A percentile compares a stretch with the other conserved stretches of the same genome.
phyloP scores from a whole-genome alignment of 2,113 vertebrate genomes.

The Lophochroa leadbeateri region DNA sequence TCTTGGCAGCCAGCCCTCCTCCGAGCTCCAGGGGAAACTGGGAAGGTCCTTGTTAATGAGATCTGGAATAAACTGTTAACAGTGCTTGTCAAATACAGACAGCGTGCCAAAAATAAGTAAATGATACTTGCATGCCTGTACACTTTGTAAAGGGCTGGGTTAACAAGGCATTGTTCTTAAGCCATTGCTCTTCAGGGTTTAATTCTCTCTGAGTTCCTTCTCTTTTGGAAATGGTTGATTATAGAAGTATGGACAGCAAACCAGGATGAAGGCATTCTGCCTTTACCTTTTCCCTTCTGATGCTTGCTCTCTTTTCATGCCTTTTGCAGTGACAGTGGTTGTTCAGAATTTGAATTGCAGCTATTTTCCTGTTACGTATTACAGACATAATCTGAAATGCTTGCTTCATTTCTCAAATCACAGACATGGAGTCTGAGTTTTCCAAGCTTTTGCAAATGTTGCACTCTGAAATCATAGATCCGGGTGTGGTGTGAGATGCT shows the following conservation, averaged over 20 bases:
- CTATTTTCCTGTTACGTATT: background rate
- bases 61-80: background rate
- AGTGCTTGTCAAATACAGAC: background rate
- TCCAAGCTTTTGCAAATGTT: background rate
- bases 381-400: background rate
- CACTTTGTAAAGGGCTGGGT: background rate
- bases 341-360: background rate
- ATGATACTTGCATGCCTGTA: background rate
- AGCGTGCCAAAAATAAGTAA: background rate
- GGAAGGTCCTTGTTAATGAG: background rate
- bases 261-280: background rate
- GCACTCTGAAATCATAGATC: background rate
- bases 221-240: background rate
- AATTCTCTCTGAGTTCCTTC: background rate
- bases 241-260: background rate
- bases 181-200: background rate
- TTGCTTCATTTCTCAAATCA: background rate
- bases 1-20: background rate
- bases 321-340: background rate
- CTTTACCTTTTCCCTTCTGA: background rate
- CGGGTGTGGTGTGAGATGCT: fast-evolving
- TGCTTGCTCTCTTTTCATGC: background rate
- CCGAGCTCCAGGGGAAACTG: background rate
- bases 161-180: background rate
- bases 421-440: background rate